Evolutionary conservation across 2,888 invertebrate genomes (phyloP).

Genomic region (Cryptus armator): DNA sequence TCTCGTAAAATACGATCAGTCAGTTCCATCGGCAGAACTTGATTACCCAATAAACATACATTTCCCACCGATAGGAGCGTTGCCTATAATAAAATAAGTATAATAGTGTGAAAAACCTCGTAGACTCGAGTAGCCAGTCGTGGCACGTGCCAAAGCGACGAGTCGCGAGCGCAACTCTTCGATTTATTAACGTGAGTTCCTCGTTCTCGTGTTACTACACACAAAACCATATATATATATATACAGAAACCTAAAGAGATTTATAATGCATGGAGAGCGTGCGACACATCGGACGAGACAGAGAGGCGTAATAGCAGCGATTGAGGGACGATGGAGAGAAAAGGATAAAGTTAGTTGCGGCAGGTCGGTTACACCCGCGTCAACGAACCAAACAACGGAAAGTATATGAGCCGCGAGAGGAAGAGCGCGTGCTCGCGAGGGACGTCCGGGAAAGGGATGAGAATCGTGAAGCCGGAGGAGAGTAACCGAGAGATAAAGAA

Average conservation of each 20-base stretch:
- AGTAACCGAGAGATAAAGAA: slow-evolving; percentile 14
- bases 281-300: slow-evolving; percentile 32
- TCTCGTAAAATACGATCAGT: too few relatives aligned
- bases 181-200: slow-evolving; percentile 25
- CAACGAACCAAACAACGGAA: slow-evolving; percentile 70
- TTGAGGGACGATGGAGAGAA: slow-evolving; percentile 15
- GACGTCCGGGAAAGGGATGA: slow-evolving; percentile 60
- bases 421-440: slow-evolving; percentile 46
- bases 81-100: background rate
- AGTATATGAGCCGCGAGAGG: slow-evolving; percentile 62
- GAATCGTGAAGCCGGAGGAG: slow-evolving; percentile 49
- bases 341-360: slow-evolving; percentile 59
- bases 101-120: background rate
- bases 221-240: slow-evolving; percentile 5
- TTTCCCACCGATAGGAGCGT: background rate
- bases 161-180: background rate
- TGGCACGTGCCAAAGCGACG: background rate
- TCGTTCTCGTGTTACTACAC: background rate
- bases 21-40: background rate
- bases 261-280: slow-evolving; percentile 60
- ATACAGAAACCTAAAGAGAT: slow-evolving; percentile 40
- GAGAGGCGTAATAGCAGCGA: background rate
- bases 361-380: slow-evolving; percentile 69
- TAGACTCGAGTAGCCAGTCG: background rate
- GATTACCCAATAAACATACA: background rate